Evolutionary conservation across 1,140 invertebrate genomes (phyloP).

Genomic region (Cherax destructor): DNA sequence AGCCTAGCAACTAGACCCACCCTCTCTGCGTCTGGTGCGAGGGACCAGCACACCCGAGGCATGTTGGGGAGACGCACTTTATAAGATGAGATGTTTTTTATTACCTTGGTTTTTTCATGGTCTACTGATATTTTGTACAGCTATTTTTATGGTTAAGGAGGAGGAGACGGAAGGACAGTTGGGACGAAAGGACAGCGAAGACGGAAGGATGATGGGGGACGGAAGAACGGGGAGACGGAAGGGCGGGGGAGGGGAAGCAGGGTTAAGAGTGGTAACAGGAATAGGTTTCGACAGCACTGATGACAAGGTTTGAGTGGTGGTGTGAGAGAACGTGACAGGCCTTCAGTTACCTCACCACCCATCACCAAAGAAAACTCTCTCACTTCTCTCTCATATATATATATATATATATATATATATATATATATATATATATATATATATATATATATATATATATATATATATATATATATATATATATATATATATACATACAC

Average conservation of each 20-base stretch:
- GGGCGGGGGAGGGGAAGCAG: background rate
- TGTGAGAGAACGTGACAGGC: background rate
- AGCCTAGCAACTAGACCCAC: background rate
- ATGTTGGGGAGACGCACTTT: background rate
- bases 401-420: too few species aligned
- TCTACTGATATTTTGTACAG: background rate
- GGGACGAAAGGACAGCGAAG: background rate
- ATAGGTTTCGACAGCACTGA: too few species aligned
- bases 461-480: too few species aligned
- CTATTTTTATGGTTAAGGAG: background rate
- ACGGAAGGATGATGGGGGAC: too few species aligned
- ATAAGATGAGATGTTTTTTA: background rate
- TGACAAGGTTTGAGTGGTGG: background rate
- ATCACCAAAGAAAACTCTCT: too few species aligned
- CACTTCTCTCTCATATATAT: too few species aligned
- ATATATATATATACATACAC: too few species aligned
- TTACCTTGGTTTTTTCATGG: background rate
- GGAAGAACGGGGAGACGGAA: background rate
- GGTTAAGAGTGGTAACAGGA: background rate
- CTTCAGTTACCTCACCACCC: background rate
- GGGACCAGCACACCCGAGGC: too few species aligned
- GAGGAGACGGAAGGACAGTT: background rate
- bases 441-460: too few species aligned
- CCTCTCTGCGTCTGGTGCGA: too few species aligned
- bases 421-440: too few species aligned